Evolutionary conservation across 2,888 invertebrate genomes (phyloP).

Genomic region (Idaea biselata): DNA sequence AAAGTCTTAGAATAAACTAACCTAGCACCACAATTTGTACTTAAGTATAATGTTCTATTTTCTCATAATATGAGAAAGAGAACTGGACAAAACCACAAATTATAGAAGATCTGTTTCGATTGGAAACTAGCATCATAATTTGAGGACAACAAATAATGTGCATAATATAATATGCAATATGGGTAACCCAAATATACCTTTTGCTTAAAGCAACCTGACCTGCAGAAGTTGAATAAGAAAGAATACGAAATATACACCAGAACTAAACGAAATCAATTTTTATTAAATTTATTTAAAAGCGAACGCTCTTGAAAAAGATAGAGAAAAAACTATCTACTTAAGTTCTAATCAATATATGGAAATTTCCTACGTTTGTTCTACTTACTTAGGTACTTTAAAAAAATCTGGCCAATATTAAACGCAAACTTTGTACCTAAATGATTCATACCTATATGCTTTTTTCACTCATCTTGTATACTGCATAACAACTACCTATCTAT

Average conservation of each 20-base stretch:
- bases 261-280: too few species aligned
- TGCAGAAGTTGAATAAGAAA: too few species aligned
- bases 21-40: constrained; percentile 6
- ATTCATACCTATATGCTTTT: not conserved
- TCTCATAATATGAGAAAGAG: constrained; percentile 13
- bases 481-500: not conserved
- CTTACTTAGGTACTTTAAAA: too few species aligned
- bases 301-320: too few species aligned
- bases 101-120: not conserved
- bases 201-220: not conserved
- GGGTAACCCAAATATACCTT: not conserved
- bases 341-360: too few species aligned
- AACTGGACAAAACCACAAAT: constrained; percentile 10
- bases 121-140: not conserved
- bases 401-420: not conserved
- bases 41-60: constrained; percentile 7
- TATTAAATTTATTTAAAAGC: too few species aligned
- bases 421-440: not conserved
- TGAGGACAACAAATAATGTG: not conserved
- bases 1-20: not conserved
- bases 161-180: not conserved
- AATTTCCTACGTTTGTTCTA: too few species aligned
- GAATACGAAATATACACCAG: too few species aligned
- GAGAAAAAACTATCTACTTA: too few species aligned
- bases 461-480: not conserved